Conservation (phyloP, 2,113 vertebrate genomes). For the Vulpes vulpes region DNA sequence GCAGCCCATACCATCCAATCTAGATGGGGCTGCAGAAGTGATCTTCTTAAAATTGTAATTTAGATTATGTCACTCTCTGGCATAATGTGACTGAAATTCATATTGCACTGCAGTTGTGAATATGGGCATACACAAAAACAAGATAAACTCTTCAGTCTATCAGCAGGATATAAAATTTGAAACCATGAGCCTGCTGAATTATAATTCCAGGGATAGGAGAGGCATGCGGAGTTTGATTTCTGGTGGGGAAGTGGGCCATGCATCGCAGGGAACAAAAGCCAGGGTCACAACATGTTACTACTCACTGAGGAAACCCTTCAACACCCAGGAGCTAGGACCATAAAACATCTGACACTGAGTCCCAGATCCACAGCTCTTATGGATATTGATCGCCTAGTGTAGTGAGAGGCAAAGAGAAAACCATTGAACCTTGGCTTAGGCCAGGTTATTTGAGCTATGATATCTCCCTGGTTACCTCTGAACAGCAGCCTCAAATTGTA, state of each 20-base stretch:
- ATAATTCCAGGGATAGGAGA: neutral
- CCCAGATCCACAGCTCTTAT: neutral
- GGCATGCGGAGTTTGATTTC: neutral
- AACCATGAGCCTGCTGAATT: neutral
- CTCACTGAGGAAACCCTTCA: neutral
- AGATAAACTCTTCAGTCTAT: constrained; percentile 29
- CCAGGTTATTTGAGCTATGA: neutral
- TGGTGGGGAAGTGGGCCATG: neutral
- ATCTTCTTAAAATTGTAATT: neutral
- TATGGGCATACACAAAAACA: neutral
- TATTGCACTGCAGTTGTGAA: neutral
- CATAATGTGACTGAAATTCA: neutral
- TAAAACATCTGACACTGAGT: neutral
- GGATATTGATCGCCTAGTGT: neutral
- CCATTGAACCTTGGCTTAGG: neutral
- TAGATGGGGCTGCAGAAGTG: neutral
- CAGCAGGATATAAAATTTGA: neutral
- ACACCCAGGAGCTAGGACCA: neutral
- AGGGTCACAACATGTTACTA: neutral
- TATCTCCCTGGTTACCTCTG: neutral
- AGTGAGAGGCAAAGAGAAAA: neutral
- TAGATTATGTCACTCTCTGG: neutral
- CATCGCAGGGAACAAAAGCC: neutral
- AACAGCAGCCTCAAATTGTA: neutral
- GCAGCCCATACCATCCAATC: neutral